Percentiles rank a stretch among this genome's conserved stretches.
phyloP scores from a whole-genome alignment of 1,140 invertebrate species.

The Pogonomyrmex barbatus region DNA sequence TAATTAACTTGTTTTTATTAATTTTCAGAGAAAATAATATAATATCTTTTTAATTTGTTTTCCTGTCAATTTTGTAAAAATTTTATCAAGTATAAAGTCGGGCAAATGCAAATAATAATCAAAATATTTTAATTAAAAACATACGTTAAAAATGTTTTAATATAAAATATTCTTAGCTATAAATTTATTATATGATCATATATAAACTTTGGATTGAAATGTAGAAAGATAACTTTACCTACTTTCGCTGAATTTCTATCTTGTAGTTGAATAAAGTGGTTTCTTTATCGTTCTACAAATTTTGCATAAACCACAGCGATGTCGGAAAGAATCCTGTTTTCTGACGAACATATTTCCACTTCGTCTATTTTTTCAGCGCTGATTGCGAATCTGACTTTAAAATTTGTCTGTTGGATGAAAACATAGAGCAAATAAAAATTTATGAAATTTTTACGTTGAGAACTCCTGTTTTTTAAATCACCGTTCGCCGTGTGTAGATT shows the following conservation, averaged over 20 bases:
- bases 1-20: not conserved
- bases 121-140: not conserved
- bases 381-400: conserved; percentile 60
- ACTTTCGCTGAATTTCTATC: conserved; percentile 38
- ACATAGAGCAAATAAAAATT: conserved; percentile 45
- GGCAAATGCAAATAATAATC: not conserved
- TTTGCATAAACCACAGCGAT: conserved; percentile 30
- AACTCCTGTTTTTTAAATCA: not conserved
- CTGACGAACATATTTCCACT: conserved; percentile 52
- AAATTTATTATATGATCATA: not conserved
- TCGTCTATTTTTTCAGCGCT: conserved; percentile 26
- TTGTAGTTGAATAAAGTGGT: conserved; percentile 8
- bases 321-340: not conserved
- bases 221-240: not conserved
- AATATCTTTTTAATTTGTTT: not conserved
- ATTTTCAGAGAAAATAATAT: not conserved
- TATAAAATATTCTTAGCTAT: not conserved
- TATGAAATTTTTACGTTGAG: conserved; percentile 43
- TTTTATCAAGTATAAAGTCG: not conserved
- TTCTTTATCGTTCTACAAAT: conserved; percentile 8
- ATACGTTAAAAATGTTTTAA: not conserved
- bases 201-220: not conserved
- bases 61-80: not conserved
- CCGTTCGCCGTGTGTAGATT: conserved; percentile 28
- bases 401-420: conserved; percentile 31